phyloP scores from a whole-genome alignment of 2,888 invertebrate species.

The Anthophora plumipes region DNA sequence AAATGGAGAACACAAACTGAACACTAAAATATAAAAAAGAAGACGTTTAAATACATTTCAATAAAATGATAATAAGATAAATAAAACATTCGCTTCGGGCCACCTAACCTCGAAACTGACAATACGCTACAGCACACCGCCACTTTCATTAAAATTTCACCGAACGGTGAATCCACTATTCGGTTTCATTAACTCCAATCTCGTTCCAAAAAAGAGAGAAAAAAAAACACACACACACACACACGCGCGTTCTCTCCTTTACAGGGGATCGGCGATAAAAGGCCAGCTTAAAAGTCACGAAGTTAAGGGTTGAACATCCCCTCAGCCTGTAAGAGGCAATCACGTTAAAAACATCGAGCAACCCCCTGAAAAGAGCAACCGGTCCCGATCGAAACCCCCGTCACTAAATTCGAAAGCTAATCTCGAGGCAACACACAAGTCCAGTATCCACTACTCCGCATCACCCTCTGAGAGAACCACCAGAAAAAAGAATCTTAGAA shows the following conservation, averaged over 20 bases:
- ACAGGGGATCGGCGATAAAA: constrained; percentile 29
- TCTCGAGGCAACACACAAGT: constrained; percentile 52
- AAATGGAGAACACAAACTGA: too few species aligned
- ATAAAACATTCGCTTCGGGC: too few species aligned
- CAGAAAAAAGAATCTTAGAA: neutral
- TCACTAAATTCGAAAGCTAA: constrained; percentile 61
- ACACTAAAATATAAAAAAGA: neutral
- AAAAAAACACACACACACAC: neutral
- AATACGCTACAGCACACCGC: neutral
- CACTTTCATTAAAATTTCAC: neutral
- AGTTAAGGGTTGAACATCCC: constrained; percentile 50
- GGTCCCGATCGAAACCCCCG: constrained; percentile 37
- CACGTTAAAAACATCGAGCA: constrained; percentile 53
- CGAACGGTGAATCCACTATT: neutral
- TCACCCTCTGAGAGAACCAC: constrained; percentile 7
- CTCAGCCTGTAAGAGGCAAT: constrained; percentile 40
- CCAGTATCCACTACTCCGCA: neutral
- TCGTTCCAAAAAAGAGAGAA: neutral
- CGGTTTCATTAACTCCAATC: constrained; percentile 11
- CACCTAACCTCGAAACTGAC: too few species aligned
- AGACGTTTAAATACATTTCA: neutral
- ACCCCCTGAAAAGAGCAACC: constrained; percentile 44
- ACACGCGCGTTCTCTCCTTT: neutral
- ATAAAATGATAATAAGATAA: too few species aligned
- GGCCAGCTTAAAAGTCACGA: constrained; percentile 43